A percentile compares a stretch with the other conserved stretches of the same genome.
These are phyloP conservation scores for Meda fulgida DNA, from an alignment of 2,797 vertebrate species.

Conservation along the genomic window DNA sequence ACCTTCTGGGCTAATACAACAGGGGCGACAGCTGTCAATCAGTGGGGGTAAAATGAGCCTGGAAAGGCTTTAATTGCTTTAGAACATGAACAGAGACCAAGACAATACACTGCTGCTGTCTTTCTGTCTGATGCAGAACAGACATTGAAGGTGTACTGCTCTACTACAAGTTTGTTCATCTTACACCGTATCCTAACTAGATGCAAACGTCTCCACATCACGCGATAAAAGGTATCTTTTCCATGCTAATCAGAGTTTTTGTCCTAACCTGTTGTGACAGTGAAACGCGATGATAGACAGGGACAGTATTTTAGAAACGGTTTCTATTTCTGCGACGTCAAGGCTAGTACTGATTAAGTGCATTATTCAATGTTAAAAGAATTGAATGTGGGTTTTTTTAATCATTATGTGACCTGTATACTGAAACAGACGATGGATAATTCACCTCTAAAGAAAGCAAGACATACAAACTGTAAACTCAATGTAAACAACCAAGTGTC, in stretches of 20 bases:
- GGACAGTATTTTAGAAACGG: background rate
- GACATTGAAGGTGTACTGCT: background rate
- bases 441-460: background rate
- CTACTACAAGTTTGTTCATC: background rate
- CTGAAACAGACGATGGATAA: background rate
- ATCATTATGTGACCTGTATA: background rate
- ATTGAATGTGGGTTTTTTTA: background rate
- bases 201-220: background rate
- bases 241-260: background rate
- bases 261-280: too few relatives aligned
- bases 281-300: background rate
- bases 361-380: background rate
- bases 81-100: constrained; percentile 26
- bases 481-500: background rate
- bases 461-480: background rate
- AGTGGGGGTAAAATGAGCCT: constrained; percentile 44
- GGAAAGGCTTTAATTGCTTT: constrained; percentile 54
- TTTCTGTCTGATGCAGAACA: constrained; percentile 40
- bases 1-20: constrained; percentile 50
- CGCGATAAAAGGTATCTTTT: background rate
- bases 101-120: constrained; percentile 31
- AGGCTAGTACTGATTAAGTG: background rate
- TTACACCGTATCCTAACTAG: background rate
- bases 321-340: background rate
- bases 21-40: constrained; percentile 55